A percentile compares a stretch with the other conserved stretches of the same genome.
These are phyloP conservation scores for Idaea biselata DNA, from an alignment of 2,888 invertebrate genomes.

Conservation along the genomic window DNA sequence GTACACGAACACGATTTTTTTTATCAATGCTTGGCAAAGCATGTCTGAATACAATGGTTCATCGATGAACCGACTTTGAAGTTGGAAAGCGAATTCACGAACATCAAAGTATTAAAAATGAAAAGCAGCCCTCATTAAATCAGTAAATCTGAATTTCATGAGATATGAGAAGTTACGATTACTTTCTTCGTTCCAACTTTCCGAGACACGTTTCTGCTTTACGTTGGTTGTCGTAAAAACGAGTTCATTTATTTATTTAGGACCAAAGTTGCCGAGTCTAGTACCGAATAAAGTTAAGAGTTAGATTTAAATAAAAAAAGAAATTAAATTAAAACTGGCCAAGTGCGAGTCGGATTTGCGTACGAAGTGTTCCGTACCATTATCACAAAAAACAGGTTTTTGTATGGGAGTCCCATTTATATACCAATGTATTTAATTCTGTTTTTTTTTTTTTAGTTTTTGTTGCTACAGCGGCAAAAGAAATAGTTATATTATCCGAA, in stretches of 20 bases:
- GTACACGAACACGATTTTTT: no score
- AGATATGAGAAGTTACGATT: conserved; percentile 1
- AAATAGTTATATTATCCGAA: no score
- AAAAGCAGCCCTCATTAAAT: not conserved
- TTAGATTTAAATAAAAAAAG: not conserved
- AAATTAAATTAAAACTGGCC: not conserved
- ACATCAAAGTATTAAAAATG: conserved; percentile 1
- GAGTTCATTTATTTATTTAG: not conserved
- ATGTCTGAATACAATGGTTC: not conserved
- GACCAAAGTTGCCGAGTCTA: not conserved
- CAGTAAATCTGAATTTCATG: conserved; percentile 1
- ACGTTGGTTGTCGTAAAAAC: not conserved
- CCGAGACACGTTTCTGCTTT: not conserved
- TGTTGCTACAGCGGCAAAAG: no score
- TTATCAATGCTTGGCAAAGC: no score
- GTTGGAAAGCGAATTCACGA: not conserved
- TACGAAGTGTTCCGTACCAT: no score
- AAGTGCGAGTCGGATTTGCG: no score
- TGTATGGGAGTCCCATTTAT: no score
- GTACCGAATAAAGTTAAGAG: not conserved
- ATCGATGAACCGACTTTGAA: not conserved
- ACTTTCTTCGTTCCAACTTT: not conserved
- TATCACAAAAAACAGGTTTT: no score
- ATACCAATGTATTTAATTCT: no score
- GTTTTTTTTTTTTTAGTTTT: no score